These are phyloP conservation scores for Silurus meridionalis DNA, from an alignment of 2,113 vertebrate genomes.

Conservation along the genomic window DNA sequence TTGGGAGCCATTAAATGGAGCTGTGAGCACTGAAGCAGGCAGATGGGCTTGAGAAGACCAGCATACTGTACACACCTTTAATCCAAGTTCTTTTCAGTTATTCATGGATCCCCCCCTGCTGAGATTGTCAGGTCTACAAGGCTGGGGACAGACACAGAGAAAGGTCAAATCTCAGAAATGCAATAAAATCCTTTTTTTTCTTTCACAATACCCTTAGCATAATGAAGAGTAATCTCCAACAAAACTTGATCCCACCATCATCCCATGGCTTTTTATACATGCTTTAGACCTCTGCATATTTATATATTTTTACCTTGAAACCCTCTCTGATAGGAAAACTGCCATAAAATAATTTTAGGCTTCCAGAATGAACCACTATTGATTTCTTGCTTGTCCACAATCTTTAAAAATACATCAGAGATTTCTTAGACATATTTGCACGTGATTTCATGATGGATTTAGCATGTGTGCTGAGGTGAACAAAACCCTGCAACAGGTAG, in stretches of 20 bases:
- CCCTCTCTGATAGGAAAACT: background rate
- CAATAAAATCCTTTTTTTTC: conserved; percentile 66
- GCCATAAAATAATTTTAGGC: background rate
- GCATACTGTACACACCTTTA: conserved; percentile 36
- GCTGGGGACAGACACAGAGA: conserved; percentile 56
- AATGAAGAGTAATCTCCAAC: background rate
- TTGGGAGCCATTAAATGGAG: conserved; percentile 68
- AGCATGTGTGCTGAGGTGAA: background rate
- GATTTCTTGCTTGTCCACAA: background rate
- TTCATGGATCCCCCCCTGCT: conserved; percentile 46
- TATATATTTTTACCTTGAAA: background rate
- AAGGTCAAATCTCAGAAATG: conserved; percentile 44
- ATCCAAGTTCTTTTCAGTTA: conserved; percentile 37
- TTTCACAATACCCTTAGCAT: conserved; percentile 61
- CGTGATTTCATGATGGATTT: background rate
- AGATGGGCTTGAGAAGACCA: conserved; percentile 63
- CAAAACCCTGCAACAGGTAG: conserved; percentile 46
- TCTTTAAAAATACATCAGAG: background rate
- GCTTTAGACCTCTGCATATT: background rate
- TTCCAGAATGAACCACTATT: no score
- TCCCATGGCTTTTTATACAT: background rate
- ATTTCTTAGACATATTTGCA: background rate
- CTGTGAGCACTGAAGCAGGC: conserved; percentile 64
- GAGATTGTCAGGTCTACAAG: conserved; percentile 52
- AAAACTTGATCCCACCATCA: background rate